These are phyloP conservation scores for Leptinotarsa undecemlineata DNA, from an alignment of 1,140 invertebrate species.

Conservation along the genomic window DNA sequence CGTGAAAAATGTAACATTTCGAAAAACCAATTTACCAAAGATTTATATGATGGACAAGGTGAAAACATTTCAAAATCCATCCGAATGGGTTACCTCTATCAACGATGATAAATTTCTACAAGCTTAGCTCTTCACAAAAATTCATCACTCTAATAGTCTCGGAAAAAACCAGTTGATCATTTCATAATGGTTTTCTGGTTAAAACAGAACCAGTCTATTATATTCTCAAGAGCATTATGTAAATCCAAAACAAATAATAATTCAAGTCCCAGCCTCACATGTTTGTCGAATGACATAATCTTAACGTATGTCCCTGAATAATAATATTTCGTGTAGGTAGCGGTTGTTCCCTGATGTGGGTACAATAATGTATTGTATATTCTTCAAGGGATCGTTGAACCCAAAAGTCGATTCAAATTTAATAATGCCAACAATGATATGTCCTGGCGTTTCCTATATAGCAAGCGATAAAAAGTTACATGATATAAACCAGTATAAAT, in stretches of 20 bases:
- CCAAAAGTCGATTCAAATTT: not conserved
- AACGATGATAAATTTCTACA: no score
- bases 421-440: not conserved
- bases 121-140: no score
- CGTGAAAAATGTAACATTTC: no score
- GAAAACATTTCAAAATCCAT: no score
- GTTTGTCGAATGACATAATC: conserved; percentile 15
- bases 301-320: conserved; percentile 10
- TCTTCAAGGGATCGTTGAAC: conserved; percentile 7
- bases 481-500: no score
- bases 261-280: conserved; percentile 1
- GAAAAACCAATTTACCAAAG: no score
- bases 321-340: conserved; percentile 8
- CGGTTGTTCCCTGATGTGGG: not conserved
- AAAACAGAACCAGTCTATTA: not conserved
- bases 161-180: not conserved
- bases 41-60: no score
- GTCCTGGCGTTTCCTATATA: not conserved
- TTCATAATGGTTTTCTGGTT: not conserved
- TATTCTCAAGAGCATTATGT: not conserved
- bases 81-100: no score
- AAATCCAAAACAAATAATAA: conserved; percentile 5
- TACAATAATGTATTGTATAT: conserved; percentile 17
- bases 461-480: no score
- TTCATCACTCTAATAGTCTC: not conserved